Evolutionary conservation across 1,140 invertebrate genomes (phyloP), one percentile per base, ranked within the genome.

Genomic region (Chrysopa pallens): DNA sequence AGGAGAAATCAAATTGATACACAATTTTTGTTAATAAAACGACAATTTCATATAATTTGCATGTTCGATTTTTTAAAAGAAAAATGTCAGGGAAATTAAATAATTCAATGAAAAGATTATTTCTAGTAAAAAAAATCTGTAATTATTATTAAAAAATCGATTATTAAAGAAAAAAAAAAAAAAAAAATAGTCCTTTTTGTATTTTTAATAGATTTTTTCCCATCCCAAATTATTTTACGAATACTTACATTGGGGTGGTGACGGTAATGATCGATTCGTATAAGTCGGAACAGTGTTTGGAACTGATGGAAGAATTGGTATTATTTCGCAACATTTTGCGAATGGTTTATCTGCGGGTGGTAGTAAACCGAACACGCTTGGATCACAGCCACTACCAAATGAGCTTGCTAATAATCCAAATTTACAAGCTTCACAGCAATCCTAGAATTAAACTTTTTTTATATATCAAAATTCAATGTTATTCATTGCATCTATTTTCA

Each of bases 391-490:
- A 31, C 45, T 43, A 12, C 44, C 44, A 0, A 47, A 37, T 29
- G 33, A 44, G 9, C 47, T 48, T 9, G 52, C 39, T 33, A 50
- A 50, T 27, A 54, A 49, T 5, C 56, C 58, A 8, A 56, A 36
- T 40, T 49, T 43, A 42, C 58, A 60, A 29, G 54, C 49, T 37
- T 54, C 51, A 42, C 58, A 60, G 43, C 58, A 60, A 40, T 50
- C 50, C 56, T 60, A 40, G 27, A 44, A 48, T 23, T 23, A 23
- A 23, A 23, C 17, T 23, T 23, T 23, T n/a, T n/a, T n/a, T n/a
- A n/a, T 23, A 23, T 23, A 23, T 23, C 17, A 23, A 23, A 23
- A 23, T 23, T 23, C 17, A 5, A 5, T 5, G 17, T 23, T 23
- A 23, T 23, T 23, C 17, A 23, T 23, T 5, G 5, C 5, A 3